Conservation (phyloP, 2,888 invertebrate genomes). For the Liopterus haemorrhoidalis region DNA sequence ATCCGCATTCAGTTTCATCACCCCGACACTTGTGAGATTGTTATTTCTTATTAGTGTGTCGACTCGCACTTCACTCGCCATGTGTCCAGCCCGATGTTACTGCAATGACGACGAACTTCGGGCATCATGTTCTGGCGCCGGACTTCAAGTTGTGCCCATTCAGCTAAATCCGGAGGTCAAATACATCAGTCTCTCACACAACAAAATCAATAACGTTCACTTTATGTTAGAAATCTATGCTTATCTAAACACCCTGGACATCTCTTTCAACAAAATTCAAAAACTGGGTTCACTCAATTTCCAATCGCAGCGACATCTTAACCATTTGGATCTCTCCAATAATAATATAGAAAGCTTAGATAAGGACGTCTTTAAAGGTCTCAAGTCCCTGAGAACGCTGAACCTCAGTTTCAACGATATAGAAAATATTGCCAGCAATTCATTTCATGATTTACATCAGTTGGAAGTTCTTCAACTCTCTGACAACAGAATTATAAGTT, state of each 20-base stretch:
- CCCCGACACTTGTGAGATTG: conserved; percentile 52
- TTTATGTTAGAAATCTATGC: conserved; percentile 76
- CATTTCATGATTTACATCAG: conserved; percentile 71
- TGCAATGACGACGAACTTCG: conserved; percentile 76
- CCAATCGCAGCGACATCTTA: conserved; percentile 67
- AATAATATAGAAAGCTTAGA: conserved; percentile 67
- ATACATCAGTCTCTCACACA: conserved; percentile 76
- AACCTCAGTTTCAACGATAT: conserved; percentile 76
- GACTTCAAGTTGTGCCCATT: conserved; percentile 79
- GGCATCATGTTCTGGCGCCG: conserved; percentile 71
- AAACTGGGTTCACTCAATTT: conserved; percentile 78
- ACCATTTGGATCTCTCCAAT: conserved; percentile 67
- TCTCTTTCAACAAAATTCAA: conserved; percentile 75
- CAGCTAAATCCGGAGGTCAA: conserved; percentile 82
- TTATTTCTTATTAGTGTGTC: conserved; percentile 43
- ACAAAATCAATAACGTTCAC: conserved; percentile 71
- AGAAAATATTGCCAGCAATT: conserved; percentile 62
- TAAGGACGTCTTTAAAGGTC: conserved; percentile 70
- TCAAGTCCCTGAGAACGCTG: conserved; percentile 60
- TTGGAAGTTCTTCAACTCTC: conserved; percentile 70
- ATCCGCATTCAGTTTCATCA: conserved; percentile 50
- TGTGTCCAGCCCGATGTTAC: conserved; percentile 72
- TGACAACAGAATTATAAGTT: conserved; percentile 67
- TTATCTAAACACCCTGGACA: conserved; percentile 71
- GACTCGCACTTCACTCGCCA: conserved; percentile 40